Percentiles rank a stretch among this genome's conserved stretches.
phyloP scores from a whole-genome alignment of 2,113 vertebrate species.

The Trochalopteron elliotii region DNA sequence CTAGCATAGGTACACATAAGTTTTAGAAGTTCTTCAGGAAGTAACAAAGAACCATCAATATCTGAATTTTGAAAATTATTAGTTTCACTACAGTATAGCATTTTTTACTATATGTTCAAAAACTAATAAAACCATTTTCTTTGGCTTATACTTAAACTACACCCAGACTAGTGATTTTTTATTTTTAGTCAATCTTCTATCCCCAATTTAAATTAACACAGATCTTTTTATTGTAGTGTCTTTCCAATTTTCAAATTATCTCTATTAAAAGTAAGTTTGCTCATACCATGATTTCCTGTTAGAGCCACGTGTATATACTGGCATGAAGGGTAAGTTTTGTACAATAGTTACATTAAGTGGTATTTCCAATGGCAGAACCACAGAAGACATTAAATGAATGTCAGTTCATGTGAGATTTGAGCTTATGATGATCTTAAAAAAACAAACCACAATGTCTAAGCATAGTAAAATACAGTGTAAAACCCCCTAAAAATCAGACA shows the following conservation, averaged over 20 bases:
- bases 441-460: conserved; percentile 1
- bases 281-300: conserved; percentile 31
- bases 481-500: conserved; percentile 39
- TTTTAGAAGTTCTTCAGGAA: conserved; percentile 20
- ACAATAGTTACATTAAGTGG: conserved; percentile 48
- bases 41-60: conserved; percentile 15
- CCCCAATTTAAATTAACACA: conserved; percentile 47
- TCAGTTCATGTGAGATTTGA: conserved; percentile 13
- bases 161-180: conserved; percentile 63
- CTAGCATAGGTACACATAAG: neutral
- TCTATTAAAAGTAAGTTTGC: conserved; percentile 64
- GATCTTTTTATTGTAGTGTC: neutral
- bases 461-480: conserved; percentile 56
- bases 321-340: conserved; percentile 40
- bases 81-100: neutral
- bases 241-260: conserved; percentile 34
- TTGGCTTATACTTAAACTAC: conserved; percentile 86
- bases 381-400: conserved; percentile 23
- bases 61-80: conserved; percentile 22
- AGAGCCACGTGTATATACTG: neutral
- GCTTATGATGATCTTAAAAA: conserved; percentile 41
- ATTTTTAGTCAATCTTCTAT: conserved; percentile 47
- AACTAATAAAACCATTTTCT: conserved; percentile 79
- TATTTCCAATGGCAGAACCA: conserved; percentile 57
- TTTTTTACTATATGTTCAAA: conserved; percentile 32